phyloP scores from a whole-genome alignment of 2,888 invertebrate genomes.

The Mystacides longicornis region DNA sequence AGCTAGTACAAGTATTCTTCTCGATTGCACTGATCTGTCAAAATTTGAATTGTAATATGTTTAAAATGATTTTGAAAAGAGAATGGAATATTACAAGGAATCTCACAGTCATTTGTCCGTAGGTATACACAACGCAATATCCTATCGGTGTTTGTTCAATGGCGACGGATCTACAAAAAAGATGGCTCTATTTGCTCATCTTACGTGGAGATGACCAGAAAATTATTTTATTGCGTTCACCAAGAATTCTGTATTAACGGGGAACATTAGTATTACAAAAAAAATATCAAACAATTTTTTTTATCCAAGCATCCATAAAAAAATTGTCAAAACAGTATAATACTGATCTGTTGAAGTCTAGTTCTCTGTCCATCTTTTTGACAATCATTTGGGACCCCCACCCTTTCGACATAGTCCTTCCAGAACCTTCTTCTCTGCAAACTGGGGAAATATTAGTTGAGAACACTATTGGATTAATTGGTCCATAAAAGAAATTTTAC shows the following conservation, averaged over 20 bases:
- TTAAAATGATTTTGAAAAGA: slow-evolving; percentile 7
- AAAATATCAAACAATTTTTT: background rate
- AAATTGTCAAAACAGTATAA: too few relatives aligned
- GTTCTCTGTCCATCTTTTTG: too few relatives aligned
- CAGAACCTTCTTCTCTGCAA: too few relatives aligned
- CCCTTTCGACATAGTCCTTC: too few relatives aligned
- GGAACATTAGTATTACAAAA: background rate
- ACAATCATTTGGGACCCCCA: too few relatives aligned
- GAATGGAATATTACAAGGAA: background rate
- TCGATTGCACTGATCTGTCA: slow-evolving; percentile 2
- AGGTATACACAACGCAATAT: background rate
- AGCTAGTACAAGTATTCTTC: too few relatives aligned
- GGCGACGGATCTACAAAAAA: slow-evolving; percentile 4
- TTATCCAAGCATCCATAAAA: too few relatives aligned
- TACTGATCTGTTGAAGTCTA: too few relatives aligned
- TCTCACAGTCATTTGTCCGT: slow-evolving; percentile 1
- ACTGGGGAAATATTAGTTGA: too few relatives aligned
- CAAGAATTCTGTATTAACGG: background rate
- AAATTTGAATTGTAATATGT: slow-evolving; percentile 8
- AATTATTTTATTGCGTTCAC: slow-evolving; percentile 15
- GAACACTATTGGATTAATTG: too few relatives aligned
- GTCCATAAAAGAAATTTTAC: too few relatives aligned
- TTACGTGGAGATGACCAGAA: slow-evolving; percentile 14
- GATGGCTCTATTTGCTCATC: slow-evolving; percentile 20
- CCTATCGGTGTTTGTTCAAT: background rate